Evolutionary conservation across 2,797 vertebrate genomes (phyloP).

Genomic region (Allobates femoralis): DNA sequence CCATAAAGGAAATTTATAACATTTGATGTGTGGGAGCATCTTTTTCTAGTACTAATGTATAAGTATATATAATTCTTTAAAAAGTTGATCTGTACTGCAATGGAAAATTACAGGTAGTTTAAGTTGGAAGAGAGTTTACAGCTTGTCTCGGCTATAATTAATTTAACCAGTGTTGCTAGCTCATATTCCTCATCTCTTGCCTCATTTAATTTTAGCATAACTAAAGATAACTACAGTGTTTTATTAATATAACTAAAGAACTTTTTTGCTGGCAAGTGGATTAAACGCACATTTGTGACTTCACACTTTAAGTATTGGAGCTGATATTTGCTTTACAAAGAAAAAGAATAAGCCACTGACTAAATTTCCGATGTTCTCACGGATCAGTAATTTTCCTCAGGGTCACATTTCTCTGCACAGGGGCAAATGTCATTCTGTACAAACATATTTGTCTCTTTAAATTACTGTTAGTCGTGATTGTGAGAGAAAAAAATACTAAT

Average conservation of each 20-base stretch:
- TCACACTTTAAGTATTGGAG: neutral
- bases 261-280: neutral
- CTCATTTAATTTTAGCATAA: neutral
- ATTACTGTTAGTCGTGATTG: conserved; percentile 74
- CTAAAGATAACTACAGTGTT: neutral
- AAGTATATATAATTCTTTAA: too few relatives aligned
- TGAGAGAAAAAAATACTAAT: conserved; percentile 79
- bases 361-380: conserved; percentile 33
- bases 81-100: neutral
- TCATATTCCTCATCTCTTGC: neutral
- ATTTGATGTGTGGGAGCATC: too few relatives aligned
- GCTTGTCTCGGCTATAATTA: neutral
- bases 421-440: conserved; percentile 27
- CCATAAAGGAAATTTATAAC: too few relatives aligned
- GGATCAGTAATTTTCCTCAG: conserved; percentile 35
- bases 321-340: conserved; percentile 30
- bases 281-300: neutral
- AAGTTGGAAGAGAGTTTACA: neutral
- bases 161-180: neutral
- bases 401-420: conserved; percentile 15
- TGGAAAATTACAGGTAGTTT: neutral
- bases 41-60: too few relatives aligned
- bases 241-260: neutral
- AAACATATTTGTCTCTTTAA: conserved; percentile 68
- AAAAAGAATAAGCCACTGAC: neutral